Evolutionary conservation across 1,140 invertebrate genomes (phyloP), one percentile per base, ranked within the genome.

Genomic region (Psilanteris sp.): DNA sequence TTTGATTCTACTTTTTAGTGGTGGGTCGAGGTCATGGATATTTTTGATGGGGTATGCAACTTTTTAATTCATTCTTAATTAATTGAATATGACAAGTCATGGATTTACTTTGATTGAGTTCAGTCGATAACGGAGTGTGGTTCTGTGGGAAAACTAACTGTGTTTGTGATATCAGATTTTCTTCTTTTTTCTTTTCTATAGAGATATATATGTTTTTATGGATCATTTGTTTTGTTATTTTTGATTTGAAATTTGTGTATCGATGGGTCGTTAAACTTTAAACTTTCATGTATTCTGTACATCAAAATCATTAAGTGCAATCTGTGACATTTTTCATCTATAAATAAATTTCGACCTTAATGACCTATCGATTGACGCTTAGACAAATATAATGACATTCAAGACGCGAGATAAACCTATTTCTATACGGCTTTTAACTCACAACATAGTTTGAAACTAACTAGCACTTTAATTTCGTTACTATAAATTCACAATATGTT

Each of bases 21-120:
- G 94, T 96, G 94, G 95, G 94, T 95, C 92, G 94, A 96, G 91
- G 93, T 95, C 90, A 94, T 96, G 93, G 94, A 95, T 90, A 95
- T 95, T 90, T 96, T 96, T 92, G 94, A 96, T 86, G 93, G 93
- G 93, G 95, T 96, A 95, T 91, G 93, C 89, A 84, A 88, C 81
- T 88, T 90, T 90, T 90, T n/a, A n/a, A n/a, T n/a, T n/a, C n/a
- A n/a, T 90, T 85, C 82, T 67, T 72, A 44, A 16, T 61, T n/a
- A n/a, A n/a, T n/a, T n/a, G n/a, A n/a, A 44, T 9, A 39, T 14
- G 20, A 18, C n/a, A 43, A 10, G 9, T 29, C 1, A 29, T 29
- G 3, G n/a, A n/a, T n/a, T n/a, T n/a, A n/a, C n/a, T n/a, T n/a
- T n/a, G n/a, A n/a, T n/a, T n/a, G n/a, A n/a, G n/a, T n/a, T n/a